These are phyloP conservation scores for Trididemnum nubilum DNA, from an alignment of 23 tunicate genomes.

Conservation along the genomic window DNA sequence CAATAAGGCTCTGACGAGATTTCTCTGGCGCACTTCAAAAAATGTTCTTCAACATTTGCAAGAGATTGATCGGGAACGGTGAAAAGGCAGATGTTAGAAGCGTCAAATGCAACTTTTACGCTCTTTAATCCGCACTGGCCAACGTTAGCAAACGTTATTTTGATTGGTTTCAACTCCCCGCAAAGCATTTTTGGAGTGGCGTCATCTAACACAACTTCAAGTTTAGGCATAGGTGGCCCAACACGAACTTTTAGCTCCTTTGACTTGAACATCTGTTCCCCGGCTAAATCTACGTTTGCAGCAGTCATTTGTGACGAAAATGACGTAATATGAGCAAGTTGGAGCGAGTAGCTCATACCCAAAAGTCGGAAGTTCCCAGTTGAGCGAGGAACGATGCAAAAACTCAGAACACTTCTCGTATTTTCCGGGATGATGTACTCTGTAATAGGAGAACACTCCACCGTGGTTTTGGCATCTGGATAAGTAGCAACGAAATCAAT, in stretches of 20 bases:
- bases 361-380: constrained; percentile 30
- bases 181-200: constrained; percentile 44
- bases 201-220: constrained; percentile 26
- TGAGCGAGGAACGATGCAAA: constrained; percentile 22
- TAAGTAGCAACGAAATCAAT: constrained; percentile 12
- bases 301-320: constrained; percentile 27
- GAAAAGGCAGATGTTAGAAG: constrained; percentile 28
- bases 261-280: constrained; percentile 46
- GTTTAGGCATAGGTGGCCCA: constrained; percentile 54
- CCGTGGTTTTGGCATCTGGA: background rate
- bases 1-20: background rate
- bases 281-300: constrained; percentile 36
- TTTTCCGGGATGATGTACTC: constrained; percentile 33
- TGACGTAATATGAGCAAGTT: constrained; percentile 10
- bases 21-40: constrained; percentile 6
- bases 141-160: constrained; percentile 42
- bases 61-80: constrained; percentile 16
- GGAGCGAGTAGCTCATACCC: constrained; percentile 45
- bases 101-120: constrained; percentile 51
- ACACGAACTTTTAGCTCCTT: constrained; percentile 26
- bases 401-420: constrained; percentile 17
- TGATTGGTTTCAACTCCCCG: constrained; percentile 45
- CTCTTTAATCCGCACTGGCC: constrained; percentile 43
- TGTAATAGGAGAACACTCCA: constrained; percentile 21
- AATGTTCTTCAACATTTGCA: constrained; percentile 14